Percentiles rank a stretch among this genome's conserved stretches.
Evolutionary conservation across 1,140 invertebrate species (phyloP).

Genomic region (Gryllus bimaculatus): DNA sequence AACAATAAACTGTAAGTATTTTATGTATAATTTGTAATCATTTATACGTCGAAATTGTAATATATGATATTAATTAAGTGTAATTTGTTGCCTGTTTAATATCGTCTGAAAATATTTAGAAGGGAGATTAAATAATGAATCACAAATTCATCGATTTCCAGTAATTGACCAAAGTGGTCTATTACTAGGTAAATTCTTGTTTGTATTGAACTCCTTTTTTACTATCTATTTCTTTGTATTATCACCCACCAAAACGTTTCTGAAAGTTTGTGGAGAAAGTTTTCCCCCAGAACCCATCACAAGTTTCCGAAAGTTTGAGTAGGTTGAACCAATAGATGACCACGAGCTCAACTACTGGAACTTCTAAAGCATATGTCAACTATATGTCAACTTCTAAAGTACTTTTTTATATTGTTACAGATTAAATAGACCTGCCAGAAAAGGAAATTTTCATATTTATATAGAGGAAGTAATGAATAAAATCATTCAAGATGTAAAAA

Average conservation of each 20-base stretch:
- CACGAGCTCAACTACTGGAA: too few species aligned
- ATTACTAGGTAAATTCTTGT: background rate
- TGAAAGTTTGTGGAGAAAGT: background rate
- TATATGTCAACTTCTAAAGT: background rate
- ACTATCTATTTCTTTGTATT: background rate
- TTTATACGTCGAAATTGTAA: constrained; percentile 2
- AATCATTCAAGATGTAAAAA: constrained; percentile 13
- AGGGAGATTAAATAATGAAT: constrained; percentile 7
- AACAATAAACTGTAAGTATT: background rate
- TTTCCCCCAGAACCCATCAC: too few species aligned
- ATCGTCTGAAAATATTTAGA: background rate
- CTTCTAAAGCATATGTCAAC: too few species aligned
- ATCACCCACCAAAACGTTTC: background rate
- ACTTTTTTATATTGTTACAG: constrained; percentile 7
- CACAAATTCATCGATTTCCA: constrained; percentile 6
- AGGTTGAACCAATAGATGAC: constrained; percentile 1
- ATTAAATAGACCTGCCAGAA: background rate
- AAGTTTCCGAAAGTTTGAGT: too few species aligned
- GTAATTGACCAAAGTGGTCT: constrained; percentile 14
- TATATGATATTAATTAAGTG: constrained; percentile 6
- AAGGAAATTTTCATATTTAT: constrained; percentile 2
- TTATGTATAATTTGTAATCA: background rate
- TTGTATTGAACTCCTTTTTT: background rate
- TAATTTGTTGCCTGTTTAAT: constrained; percentile 10
- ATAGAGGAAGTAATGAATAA: constrained; percentile 5